A percentile compares a stretch with the other conserved stretches of the same genome.
These are phyloP conservation scores for Orthosia gracilis DNA, from an alignment of 2,888 invertebrate species.

Conservation along the genomic window DNA sequence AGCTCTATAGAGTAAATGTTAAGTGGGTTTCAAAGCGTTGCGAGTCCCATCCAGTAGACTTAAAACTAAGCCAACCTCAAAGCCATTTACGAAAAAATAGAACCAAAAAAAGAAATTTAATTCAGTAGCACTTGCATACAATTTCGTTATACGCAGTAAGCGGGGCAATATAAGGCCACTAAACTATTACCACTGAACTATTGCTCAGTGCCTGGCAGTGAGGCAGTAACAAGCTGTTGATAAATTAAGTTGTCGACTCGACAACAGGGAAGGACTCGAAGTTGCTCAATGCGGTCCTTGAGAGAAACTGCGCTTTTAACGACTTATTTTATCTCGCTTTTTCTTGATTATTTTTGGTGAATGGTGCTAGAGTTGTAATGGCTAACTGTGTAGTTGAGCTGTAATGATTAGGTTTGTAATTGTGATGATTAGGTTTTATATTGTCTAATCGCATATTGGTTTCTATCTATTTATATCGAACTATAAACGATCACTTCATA, in stretches of 20 bases:
- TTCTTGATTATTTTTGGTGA: not conserved
- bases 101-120: conserved; percentile 18
- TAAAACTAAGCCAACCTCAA: conserved; percentile 1
- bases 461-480: no score
- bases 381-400: not conserved
- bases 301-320: conserved; percentile 45
- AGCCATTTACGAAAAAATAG: not conserved
- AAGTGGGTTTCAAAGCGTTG: not conserved
- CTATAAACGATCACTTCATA: no score
- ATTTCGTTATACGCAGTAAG: conserved; percentile 32
- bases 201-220: conserved; percentile 59
- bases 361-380: conserved; percentile 7
- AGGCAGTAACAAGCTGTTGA: conserved; percentile 65
- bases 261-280: conserved; percentile 50
- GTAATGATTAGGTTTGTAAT: not conserved
- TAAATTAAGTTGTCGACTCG: conserved; percentile 64
- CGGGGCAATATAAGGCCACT: conserved; percentile 58
- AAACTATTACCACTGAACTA: conserved; percentile 65
- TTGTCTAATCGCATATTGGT: not conserved
- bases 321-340: conserved; percentile 29
- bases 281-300: conserved; percentile 30
- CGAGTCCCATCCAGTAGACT: not conserved
- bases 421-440: conserved; percentile 45
- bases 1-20: no score
- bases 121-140: conserved; percentile 43